Evolutionary conservation across 2,888 invertebrate species (phyloP).

Genomic region (Pyrocoelia pectoralis): DNA sequence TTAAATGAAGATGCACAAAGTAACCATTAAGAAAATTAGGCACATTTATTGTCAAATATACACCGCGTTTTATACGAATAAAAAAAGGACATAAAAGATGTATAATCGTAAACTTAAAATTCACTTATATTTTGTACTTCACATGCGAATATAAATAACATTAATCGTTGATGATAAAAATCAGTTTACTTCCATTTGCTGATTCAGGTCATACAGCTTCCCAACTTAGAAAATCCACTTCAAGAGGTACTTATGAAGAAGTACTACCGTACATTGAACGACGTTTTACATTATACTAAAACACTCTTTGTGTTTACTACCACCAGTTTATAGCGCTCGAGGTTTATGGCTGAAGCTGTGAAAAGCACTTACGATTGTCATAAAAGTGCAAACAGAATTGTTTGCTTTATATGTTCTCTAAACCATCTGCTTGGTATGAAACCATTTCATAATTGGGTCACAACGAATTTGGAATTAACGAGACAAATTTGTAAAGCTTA

Average conservation of each 20-base stretch:
- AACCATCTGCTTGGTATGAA: conserved; percentile 13
- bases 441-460: conserved; percentile 9
- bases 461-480: neutral
- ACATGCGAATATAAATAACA: neutral
- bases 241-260: conserved; percentile 24
- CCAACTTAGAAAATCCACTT: conserved; percentile 28
- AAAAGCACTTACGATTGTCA: conserved; percentile 44
- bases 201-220: conserved; percentile 25
- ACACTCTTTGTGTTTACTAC: conserved; percentile 47
- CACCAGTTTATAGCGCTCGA: conserved; percentile 50
- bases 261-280: conserved; percentile 32
- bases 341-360: conserved; percentile 51
- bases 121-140: neutral
- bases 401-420: conserved; percentile 26
- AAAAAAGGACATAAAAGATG: too few species aligned
- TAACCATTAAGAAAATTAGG: too few species aligned
- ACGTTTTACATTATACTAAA: conserved; percentile 50
- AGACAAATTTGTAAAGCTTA: neutral
- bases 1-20: too few species aligned
- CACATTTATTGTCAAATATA: too few species aligned
- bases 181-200: conserved; percentile 15
- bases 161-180: conserved; percentile 5
- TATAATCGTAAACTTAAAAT: neutral
- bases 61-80: too few species aligned
- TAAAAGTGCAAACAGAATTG: conserved; percentile 28